A percentile compares a stretch with the other conserved stretches of the same genome.
Evolutionary conservation across 2,888 invertebrate genomes (phyloP).

Genomic region (Acanthococcus lagerstroemiae): DNA sequence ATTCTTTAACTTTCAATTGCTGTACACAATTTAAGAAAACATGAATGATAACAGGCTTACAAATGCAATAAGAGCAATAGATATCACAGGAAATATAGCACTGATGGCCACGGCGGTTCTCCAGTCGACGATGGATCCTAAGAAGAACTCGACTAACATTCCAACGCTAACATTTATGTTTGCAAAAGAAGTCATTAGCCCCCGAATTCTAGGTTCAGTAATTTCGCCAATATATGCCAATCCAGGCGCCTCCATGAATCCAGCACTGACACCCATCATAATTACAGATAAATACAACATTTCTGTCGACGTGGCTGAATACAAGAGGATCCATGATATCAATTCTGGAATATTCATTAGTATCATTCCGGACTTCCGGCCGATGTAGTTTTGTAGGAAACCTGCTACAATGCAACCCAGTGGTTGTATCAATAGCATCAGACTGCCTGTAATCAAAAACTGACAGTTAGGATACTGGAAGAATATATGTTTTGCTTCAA

Average conservation of each 20-base stretch:
- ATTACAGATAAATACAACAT: slow-evolving; percentile 47
- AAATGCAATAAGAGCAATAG: slow-evolving; percentile 52
- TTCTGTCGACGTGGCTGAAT: slow-evolving; percentile 46
- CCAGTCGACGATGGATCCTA: slow-evolving; percentile 61
- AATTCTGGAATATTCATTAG: slow-evolving; percentile 51
- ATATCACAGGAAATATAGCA: slow-evolving; percentile 44
- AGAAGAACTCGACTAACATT: slow-evolving; percentile 60
- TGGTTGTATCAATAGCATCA: slow-evolving; percentile 50
- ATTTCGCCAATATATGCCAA: slow-evolving; percentile 52
- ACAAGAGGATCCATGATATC: slow-evolving; percentile 49
- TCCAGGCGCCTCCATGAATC: slow-evolving; percentile 54
- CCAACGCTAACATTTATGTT: slow-evolving; percentile 64
- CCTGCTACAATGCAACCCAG: slow-evolving; percentile 51
- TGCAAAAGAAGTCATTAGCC: slow-evolving; percentile 52
- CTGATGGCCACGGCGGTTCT: slow-evolving; percentile 54
- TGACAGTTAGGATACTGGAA: not conserved
- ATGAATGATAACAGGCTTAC: too few species aligned
- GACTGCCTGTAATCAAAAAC: slow-evolving; percentile 45
- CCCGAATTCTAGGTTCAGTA: slow-evolving; percentile 43
- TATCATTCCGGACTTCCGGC: slow-evolving; percentile 48
- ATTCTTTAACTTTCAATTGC: not conserved
- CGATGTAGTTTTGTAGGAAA: slow-evolving; percentile 48
- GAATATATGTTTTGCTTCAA: too few species aligned
- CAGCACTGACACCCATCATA: slow-evolving; percentile 51
- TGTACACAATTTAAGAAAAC: too few species aligned